phyloP scores from a whole-genome alignment of 2,797 vertebrate species.

The Euthynnus affinis region DNA sequence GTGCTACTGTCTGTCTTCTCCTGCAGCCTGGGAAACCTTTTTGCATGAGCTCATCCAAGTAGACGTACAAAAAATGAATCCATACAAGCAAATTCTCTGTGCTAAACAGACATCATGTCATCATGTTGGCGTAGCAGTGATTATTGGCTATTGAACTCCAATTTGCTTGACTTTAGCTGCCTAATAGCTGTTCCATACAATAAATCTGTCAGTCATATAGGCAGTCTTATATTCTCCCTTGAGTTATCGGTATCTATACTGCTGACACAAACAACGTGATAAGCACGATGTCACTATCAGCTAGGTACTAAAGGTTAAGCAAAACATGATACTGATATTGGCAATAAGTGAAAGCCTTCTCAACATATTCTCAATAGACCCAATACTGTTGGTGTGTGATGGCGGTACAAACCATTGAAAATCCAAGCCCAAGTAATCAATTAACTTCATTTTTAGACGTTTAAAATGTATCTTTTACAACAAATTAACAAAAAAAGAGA shows the following conservation, averaged over 20 bases:
- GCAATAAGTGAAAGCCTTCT: neutral
- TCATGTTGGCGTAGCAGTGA: neutral
- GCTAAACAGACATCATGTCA: no score
- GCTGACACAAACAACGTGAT: conserved; percentile 6
- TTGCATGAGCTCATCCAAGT: conserved; percentile 14
- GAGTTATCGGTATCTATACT: neutral
- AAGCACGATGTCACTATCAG: conserved; percentile 1
- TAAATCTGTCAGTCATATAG: neutral
- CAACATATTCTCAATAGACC: neutral
- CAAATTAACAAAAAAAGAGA: neutral
- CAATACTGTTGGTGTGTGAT: neutral
- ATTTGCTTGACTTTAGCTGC: neutral
- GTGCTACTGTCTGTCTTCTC: conserved; percentile 2
- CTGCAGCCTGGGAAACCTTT: neutral
- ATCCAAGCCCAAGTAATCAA: conserved; percentile 1
- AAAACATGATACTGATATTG: neutral
- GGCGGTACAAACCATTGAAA: neutral
- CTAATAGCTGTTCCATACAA: neutral
- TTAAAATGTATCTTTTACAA: neutral
- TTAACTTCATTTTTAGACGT: neutral
- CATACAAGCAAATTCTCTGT: neutral
- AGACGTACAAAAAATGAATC: neutral
- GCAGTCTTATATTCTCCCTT: neutral
- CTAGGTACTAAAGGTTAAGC: conserved; percentile 8
- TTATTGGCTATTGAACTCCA: neutral